These are phyloP conservation scores for Sisyra terminalis DNA, from an alignment of 2,888 invertebrate genomes.

Conservation along the genomic window DNA sequence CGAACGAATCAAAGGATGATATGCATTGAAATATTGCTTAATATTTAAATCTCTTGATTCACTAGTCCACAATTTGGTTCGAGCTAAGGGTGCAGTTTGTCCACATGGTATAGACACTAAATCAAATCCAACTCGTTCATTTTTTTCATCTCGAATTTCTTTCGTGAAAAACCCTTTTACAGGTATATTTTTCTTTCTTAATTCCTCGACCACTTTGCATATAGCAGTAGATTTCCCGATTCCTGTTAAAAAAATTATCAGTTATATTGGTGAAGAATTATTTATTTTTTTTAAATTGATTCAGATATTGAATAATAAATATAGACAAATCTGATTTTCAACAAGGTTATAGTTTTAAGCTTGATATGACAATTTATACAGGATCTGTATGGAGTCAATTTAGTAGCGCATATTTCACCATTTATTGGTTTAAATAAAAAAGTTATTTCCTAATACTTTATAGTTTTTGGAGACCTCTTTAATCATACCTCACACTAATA, in stretches of 20 bases:
- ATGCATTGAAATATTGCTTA: neutral
- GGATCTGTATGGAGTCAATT: too few relatives aligned
- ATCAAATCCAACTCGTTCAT: slow-evolving; percentile 43
- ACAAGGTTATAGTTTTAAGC: too few relatives aligned
- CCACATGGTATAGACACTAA: slow-evolving; percentile 33
- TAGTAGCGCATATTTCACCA: too few relatives aligned
- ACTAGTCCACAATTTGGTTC: slow-evolving; percentile 8
- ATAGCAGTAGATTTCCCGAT: slow-evolving; percentile 51
- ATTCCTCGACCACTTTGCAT: slow-evolving; percentile 27
- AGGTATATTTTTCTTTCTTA: slow-evolving; percentile 20
- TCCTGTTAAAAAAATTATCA: slow-evolving; percentile 23
- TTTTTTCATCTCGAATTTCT: slow-evolving; percentile 32
- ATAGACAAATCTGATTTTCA: too few relatives aligned
- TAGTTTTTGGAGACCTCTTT: too few relatives aligned
- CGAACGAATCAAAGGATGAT: slow-evolving; percentile 12
- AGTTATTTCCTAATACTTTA: too few relatives aligned
- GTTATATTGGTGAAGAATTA: neutral
- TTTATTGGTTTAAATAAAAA: too few relatives aligned
- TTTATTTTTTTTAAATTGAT: too few relatives aligned
- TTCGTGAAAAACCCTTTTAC: slow-evolving; percentile 46
- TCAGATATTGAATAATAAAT: too few relatives aligned
- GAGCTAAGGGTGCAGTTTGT: slow-evolving; percentile 31
- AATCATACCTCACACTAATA: too few relatives aligned
- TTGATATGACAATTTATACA: too few relatives aligned
- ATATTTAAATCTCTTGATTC: neutral